phyloP scores from a whole-genome alignment of 2,797 vertebrate species.

The Merluccius polli region DNA sequence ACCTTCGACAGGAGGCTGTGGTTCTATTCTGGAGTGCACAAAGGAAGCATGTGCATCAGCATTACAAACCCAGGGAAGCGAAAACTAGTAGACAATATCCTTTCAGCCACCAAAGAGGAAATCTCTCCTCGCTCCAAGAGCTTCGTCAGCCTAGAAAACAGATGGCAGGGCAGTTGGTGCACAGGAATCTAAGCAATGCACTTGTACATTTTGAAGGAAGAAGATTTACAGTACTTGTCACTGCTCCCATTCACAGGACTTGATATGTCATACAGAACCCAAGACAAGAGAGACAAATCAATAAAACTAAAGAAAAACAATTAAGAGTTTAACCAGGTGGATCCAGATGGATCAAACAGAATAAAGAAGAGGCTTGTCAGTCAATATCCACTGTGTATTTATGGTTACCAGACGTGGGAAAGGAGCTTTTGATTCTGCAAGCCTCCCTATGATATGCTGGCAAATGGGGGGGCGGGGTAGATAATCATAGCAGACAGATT shows the following conservation, averaged over 20 bases:
- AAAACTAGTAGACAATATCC: slow-evolving; percentile 46
- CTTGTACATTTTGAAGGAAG: slow-evolving; percentile 49
- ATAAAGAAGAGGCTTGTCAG: neutral
- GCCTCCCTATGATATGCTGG: neutral
- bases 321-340: neutral
- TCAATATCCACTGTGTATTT: neutral
- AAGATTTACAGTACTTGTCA: slow-evolving; percentile 42
- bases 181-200: slow-evolving; percentile 57
- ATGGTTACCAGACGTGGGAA: neutral
- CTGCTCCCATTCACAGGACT: slow-evolving; percentile 17
- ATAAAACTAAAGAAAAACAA: neutral
- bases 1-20: neutral
- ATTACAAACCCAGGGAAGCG: slow-evolving; percentile 49
- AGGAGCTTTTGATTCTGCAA: neutral
- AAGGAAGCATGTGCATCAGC: slow-evolving; percentile 43
- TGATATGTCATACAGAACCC: neutral
- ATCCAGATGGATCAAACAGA: neutral
- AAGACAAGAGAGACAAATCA: neutral
- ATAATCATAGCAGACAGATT: neutral
- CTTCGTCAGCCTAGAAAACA: slow-evolving; percentile 57
- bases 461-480: neutral
- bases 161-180: slow-evolving; percentile 73
- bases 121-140: slow-evolving; percentile 36
- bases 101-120: slow-evolving; percentile 46
- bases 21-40: neutral